Evolutionary conservation across 1,140 invertebrate genomes (phyloP).

Genomic region (Magallana ariakensis): DNA sequence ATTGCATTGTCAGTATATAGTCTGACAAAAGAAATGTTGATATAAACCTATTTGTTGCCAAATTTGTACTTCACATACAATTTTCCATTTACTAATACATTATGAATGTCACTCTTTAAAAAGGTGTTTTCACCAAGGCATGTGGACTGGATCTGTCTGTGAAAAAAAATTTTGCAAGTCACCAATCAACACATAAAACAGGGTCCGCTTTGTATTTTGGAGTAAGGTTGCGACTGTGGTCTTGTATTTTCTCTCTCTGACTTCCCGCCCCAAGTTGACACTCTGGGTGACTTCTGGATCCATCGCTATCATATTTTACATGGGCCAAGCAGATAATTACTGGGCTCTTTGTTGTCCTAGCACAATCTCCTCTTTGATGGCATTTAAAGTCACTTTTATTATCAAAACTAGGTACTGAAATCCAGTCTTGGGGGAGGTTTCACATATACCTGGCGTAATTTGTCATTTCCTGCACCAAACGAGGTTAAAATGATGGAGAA

Average conservation of each 20-base stretch:
- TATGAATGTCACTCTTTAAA: no score
- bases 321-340: slow-evolving; percentile 9
- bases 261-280: neutral
- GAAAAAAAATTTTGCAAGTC: slow-evolving; percentile 5
- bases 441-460: neutral
- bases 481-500: neutral
- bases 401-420: slow-evolving; percentile 2
- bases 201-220: neutral
- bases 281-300: neutral
- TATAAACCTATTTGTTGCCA: no score
- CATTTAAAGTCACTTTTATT: slow-evolving; percentile 31
- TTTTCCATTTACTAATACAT: no score
- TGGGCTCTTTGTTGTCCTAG: neutral
- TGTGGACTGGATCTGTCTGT: neutral
- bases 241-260: neutral
- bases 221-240: neutral
- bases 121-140: neutral
- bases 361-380: slow-evolving; percentile 30
- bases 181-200: neutral
- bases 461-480: slow-evolving; percentile 15
- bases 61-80: no score
- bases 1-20: no score
- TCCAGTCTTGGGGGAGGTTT: slow-evolving; percentile 17
- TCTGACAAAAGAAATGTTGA: no score
- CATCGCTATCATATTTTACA: slow-evolving; percentile 27